phyloP scores from a whole-genome alignment of 1,140 invertebrate genomes.

The Lethocerus indicus region DNA sequence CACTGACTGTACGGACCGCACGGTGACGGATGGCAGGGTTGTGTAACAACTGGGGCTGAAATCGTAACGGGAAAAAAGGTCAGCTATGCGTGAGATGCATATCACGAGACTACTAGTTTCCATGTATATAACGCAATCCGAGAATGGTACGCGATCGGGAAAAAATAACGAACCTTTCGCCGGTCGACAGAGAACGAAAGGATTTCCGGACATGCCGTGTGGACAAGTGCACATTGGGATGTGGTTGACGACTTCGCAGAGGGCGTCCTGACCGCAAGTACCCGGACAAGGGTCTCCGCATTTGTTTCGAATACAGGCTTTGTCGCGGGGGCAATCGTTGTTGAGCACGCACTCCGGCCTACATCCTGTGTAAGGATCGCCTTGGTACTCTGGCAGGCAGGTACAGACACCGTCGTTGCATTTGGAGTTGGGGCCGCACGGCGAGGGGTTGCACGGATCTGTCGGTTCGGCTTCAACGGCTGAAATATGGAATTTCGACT shows the following conservation, averaged over 20 bases:
- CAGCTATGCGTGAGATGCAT: no score
- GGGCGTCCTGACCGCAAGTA: constrained; percentile 48
- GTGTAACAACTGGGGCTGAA: constrained; percentile 10
- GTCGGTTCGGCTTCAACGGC: constrained; percentile 10
- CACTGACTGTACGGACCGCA: constrained; percentile 46
- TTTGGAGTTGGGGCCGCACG: constrained; percentile 52
- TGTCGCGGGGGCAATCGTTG: constrained; percentile 40
- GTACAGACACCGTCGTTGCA: constrained; percentile 41
- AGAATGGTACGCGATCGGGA: constrained; percentile 22
- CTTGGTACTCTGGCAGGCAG: constrained; percentile 39
- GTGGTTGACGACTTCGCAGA: constrained; percentile 41
- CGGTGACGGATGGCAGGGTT: constrained; percentile 28
- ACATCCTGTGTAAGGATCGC: constrained; percentile 41
- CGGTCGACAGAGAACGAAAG: constrained; percentile 23
- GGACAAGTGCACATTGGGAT: constrained; percentile 31
- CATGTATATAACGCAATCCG: neutral
- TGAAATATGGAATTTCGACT: constrained; percentile 1
- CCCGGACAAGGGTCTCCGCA: constrained; percentile 60
- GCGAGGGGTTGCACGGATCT: constrained; percentile 54
- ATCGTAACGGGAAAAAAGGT: constrained; percentile 15
- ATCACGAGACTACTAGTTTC: no score
- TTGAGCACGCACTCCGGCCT: constrained; percentile 44
- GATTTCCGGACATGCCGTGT: constrained; percentile 28
- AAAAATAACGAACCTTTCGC: neutral
- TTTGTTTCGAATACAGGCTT: constrained; percentile 54